Base-by-base conservation (phyloP, 2,888 invertebrate species). In the Hypomecis punctinalis region DNA sequence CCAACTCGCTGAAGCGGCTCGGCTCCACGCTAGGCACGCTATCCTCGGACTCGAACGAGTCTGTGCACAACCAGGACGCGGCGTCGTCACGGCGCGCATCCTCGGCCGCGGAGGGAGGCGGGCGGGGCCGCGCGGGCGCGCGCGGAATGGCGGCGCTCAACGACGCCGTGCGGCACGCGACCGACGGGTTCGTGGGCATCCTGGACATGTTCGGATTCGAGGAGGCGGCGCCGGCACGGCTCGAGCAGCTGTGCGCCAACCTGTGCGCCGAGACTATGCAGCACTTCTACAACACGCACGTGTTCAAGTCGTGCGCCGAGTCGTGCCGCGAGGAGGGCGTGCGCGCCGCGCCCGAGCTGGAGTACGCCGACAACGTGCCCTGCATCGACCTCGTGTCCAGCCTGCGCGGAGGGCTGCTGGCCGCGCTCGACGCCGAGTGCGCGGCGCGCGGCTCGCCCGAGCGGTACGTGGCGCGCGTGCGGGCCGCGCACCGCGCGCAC, bases 201-300 rank as follows among this genome's bases (percentile, higher is more conserved):
- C 93, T 99, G 61, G 98, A 99, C 86, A 98, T 99, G 98, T 98
- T 98, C 90, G 98, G 98, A 5, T 98, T 98, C 90, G 98, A 98
- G 92, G 97, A 98, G 84, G 97, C 97, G 39, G 96, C 97, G 88
- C 97, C 97, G 0, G 96, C 97, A 77, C 97, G 97, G 74, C 93
- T 99, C 75, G 98, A 99, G 87, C 98, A 98, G 85, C 93, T 99
- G 66, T 98, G 98, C 91, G 98, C 98, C 78, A 99, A 99, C 91
- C 93, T 99, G 68, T 98, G 98, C 89, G 98, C 98, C 0, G 99
- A 99, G 93, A 98, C 98, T 40, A 98, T 99, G 97, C 98, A 99
- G 87, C 98, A 98, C 89, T 98, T 98, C 89, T 99, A 98, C 94
- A 99, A 98, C 89, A 98, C 98, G 59, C 98, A 98, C 89, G 98